These are phyloP conservation scores for Scaptomyza hsui DNA, from an alignment of 1,140 invertebrate genomes.

Conservation along the genomic window DNA sequence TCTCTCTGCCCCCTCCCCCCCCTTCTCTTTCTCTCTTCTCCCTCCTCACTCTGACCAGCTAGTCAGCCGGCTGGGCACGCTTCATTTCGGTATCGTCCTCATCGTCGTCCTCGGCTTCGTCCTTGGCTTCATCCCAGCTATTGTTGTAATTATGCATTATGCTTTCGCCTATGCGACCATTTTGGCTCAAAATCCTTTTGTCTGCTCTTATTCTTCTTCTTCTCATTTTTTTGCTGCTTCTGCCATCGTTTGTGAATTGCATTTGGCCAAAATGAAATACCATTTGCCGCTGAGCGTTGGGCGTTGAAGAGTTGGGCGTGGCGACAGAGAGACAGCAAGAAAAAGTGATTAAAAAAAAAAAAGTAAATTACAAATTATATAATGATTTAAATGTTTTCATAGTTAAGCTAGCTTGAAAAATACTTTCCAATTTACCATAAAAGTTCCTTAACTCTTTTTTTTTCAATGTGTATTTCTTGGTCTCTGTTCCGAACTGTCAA, in stretches of 20 bases:
- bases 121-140: slow-evolving; percentile 59
- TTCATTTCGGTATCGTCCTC: slow-evolving; percentile 56
- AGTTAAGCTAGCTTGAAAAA: no score
- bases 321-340: no score
- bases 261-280: slow-evolving; percentile 45
- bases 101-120: slow-evolving; percentile 46
- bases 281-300: slow-evolving; percentile 17
- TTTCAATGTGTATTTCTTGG: background rate
- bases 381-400: no score
- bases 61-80: slow-evolving; percentile 36
- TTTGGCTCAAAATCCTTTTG: slow-evolving; percentile 21
- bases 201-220: no score
- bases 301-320: background rate
- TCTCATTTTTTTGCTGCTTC: background rate
- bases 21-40: background rate
- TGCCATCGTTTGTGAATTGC: slow-evolving; percentile 30
- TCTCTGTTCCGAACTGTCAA: background rate
- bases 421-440: no score
- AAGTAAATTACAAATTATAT: background rate
- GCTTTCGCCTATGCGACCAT: slow-evolving; percentile 44
- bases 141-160: slow-evolving; percentile 81
- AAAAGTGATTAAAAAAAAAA: background rate
- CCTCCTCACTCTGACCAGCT: background rate
- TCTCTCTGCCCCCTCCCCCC: background rate
- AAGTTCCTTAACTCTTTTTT: no score